Evolutionary conservation across 1,140 invertebrate genomes (phyloP).

Genomic region (Grapholita molesta): DNA sequence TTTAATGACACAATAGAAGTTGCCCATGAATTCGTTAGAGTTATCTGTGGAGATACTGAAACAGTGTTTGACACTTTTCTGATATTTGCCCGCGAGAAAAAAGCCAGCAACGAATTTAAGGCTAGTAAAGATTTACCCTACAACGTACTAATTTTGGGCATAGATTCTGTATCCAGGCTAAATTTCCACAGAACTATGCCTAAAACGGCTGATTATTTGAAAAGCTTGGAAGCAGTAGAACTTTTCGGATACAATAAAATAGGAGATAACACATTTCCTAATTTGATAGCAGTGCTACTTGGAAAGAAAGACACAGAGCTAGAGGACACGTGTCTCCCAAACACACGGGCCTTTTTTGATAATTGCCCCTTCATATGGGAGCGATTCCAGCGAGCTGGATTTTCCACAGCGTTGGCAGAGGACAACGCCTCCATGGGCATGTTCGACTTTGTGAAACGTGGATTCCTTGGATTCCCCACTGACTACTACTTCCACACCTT

Average conservation of each 20-base stretch:
- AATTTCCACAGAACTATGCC: slow-evolving; percentile 91
- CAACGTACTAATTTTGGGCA: slow-evolving; percentile 87
- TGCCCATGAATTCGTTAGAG: not conserved
- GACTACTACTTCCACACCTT: slow-evolving; percentile 88
- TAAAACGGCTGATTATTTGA: slow-evolving; percentile 80
- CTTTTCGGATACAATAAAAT: slow-evolving; percentile 87
- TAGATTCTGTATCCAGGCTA: slow-evolving; percentile 91
- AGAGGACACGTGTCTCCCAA: slow-evolving; percentile 72
- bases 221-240: slow-evolving; percentile 80
- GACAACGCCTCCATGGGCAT: slow-evolving; percentile 82
- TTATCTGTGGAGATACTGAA: not conserved
- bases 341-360: slow-evolving; percentile 57
- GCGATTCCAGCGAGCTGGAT: slow-evolving; percentile 82
- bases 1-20: not conserved
- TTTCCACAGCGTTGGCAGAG: slow-evolving; percentile 86
- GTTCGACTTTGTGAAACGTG: slow-evolving; percentile 86
- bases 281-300: slow-evolving; percentile 83
- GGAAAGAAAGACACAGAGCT: slow-evolving; percentile 79
- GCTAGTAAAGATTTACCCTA: slow-evolving; percentile 39
- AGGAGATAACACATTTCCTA: slow-evolving; percentile 87
- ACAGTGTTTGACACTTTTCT: slow-evolving; percentile 67
- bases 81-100: slow-evolving; percentile 79
- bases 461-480: slow-evolving; percentile 85
- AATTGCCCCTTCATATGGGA: slow-evolving; percentile 87
- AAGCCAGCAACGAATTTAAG: slow-evolving; percentile 9